Base-by-base conservation (phyloP, 2,888 invertebrate genomes). In the Myathropa florea region DNA sequence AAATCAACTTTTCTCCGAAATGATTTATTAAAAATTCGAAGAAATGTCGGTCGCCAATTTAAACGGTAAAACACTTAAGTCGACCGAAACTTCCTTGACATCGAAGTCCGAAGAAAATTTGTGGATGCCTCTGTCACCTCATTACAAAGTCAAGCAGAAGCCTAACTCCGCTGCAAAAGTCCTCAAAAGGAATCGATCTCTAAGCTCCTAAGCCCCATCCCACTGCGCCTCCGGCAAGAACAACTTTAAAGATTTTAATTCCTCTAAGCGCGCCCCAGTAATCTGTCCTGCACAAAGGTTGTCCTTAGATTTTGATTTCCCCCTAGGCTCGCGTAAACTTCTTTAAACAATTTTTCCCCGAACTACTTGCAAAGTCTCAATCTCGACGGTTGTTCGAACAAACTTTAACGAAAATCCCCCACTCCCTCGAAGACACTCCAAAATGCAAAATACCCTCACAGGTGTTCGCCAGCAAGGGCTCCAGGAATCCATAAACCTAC, bases 371-470 rank as follows among this genome's bases (percentile, higher is more conserved):
- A 18, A 30, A 55, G 55, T 30, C n/a, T 10, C 33, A 21, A 23
- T 67, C 30, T 3, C 28, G 12, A 18, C 12, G 10, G 65, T 9
- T 9, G 18, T 18, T 46, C 46, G 18, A n/a, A n/a, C 46, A 46
- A 18, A 39, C 39, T 39, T 39, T 14, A n/a, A 4, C 39, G 39
- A 12, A 2, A n/a, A 14, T 2, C 18, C 18, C 23, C 4, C 24
- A 12, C 57, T 57, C 24, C 24, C 57, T 0, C 4, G 24, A n/a
- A 57, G 57, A 57, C 24, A 12, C 57, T 57, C 14, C 0, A 57
- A 57, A 57, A 72, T 72, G 46, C 21, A 46, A 72, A 70, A 72
- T 61, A 53, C 12, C 72, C 23, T 61, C 53, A 72, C n/a, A 26
- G 71, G 59, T 28, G 71, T 26, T 28, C 18, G 24, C 28, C 12